Evolutionary conservation across 2,888 invertebrate species (phyloP).

Genomic region (Patella depressa): DNA sequence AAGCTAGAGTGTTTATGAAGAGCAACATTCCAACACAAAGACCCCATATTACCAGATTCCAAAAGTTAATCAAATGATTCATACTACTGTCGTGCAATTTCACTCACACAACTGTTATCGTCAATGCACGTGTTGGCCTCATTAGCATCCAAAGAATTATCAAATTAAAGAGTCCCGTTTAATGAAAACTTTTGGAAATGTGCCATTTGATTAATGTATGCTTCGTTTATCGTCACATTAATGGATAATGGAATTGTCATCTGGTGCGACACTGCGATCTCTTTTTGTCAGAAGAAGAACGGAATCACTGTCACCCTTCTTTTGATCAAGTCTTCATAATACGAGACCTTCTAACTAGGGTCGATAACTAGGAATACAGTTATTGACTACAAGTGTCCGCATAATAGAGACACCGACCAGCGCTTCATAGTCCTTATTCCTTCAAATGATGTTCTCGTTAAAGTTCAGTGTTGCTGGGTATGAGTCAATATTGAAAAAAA

Average conservation of each 20-base stretch:
- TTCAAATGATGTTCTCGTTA: background rate
- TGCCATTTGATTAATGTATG: slow-evolving; percentile 10
- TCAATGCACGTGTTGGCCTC: slow-evolving; percentile 3
- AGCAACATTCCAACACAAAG: slow-evolving; percentile 8
- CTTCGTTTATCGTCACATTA: slow-evolving; percentile 13
- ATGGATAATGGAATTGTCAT: slow-evolving; percentile 9
- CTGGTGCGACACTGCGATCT: background rate
- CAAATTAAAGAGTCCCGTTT: slow-evolving; percentile 7
- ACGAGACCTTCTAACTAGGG: background rate
- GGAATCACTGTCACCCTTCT: slow-evolving; percentile 2
- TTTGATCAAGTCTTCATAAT: slow-evolving; percentile 3
- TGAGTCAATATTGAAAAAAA: background rate
- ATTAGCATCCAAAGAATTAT: slow-evolving; percentile 10
- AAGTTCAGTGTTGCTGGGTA: background rate
- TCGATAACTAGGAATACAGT: background rate
- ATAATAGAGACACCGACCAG: background rate
- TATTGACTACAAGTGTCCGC: slow-evolving; percentile 10
- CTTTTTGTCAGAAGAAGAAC: background rate
- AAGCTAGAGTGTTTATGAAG: background rate
- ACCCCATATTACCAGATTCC: slow-evolving; percentile 1
- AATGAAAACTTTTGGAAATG: slow-evolving; percentile 10
- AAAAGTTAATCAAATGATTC: slow-evolving; percentile 9
- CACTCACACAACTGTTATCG: slow-evolving; percentile 9
- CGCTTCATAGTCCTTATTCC: background rate
- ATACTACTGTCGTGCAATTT: background rate